Percentiles rank a stretch among this genome's conserved stretches.
Evolutionary conservation across 1,140 invertebrate genomes (phyloP).

Genomic region (Carposina sasakii): DNA sequence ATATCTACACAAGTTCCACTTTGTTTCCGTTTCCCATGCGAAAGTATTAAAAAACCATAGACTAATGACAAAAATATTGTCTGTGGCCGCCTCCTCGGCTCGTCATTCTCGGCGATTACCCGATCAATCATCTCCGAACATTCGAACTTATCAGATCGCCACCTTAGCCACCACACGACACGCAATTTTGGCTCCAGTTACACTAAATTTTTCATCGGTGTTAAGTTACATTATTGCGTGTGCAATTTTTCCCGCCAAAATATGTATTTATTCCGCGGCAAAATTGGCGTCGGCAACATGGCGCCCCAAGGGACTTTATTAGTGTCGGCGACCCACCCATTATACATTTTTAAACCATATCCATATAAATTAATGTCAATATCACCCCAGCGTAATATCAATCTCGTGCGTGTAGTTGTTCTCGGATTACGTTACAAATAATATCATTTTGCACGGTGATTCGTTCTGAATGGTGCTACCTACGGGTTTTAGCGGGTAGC

Average conservation of each 20-base stretch:
- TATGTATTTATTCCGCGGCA: conserved; percentile 38
- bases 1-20: too few relatives aligned
- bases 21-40: conserved; percentile 6
- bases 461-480: conserved; percentile 65
- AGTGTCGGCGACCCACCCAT: conserved; percentile 51
- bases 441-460: conserved; percentile 71
- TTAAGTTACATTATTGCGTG: too few relatives aligned
- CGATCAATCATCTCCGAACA: conserved; percentile 36
- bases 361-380: conserved; percentile 71
- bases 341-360: conserved; percentile 72
- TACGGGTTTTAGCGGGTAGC: conserved; percentile 21
- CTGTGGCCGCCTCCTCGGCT: conserved; percentile 16
- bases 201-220: too few relatives aligned
- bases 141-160: conserved; percentile 15
- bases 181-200: too few relatives aligned
- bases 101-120: conserved; percentile 35
- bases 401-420: conserved; percentile 61
- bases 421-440: conserved; percentile 71
- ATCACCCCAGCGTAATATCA: conserved; percentile 66
- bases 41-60: conserved; percentile 6
- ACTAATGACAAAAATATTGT: conserved; percentile 19
- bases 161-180: conserved; percentile 11
- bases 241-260: conserved; percentile 12
- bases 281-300: conserved; percentile 25
- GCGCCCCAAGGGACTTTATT: conserved; percentile 59